phyloP scores from a whole-genome alignment of 1,140 invertebrate genomes.

The Araneus ventricosus region DNA sequence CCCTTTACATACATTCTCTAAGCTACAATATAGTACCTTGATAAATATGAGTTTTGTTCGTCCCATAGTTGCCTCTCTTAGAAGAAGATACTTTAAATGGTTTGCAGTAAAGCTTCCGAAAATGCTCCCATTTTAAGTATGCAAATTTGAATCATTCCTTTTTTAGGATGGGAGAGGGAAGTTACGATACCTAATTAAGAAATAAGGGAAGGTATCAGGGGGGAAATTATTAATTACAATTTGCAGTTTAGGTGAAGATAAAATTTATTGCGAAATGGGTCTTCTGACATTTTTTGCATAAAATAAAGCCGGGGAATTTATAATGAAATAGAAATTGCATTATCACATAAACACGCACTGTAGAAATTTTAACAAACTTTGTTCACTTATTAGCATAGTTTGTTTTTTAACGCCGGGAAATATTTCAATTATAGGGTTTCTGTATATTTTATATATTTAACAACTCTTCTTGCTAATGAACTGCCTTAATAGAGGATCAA shows the following conservation, averaged over 20 bases:
- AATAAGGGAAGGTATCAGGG: not conserved
- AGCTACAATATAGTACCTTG: not conserved
- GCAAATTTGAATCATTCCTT: not conserved
- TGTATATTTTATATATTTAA: no score
- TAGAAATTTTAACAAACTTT: no score
- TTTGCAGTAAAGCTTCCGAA: not conserved
- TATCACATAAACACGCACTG: no score
- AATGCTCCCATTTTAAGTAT: not conserved
- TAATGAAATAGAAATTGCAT: no score
- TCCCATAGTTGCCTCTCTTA: not conserved
- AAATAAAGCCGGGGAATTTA: not conserved
- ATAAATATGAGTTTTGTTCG: not conserved
- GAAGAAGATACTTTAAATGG: not conserved
- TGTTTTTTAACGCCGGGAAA: no score
- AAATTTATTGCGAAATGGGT: not conserved
- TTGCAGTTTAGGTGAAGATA: not conserved
- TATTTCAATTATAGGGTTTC: no score
- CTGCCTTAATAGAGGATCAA: no score
- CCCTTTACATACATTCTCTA: not conserved
- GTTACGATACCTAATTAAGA: not conserved
- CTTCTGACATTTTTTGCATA: not conserved
- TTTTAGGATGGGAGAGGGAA: not conserved
- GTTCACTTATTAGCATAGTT: no score
- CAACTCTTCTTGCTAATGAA: no score
- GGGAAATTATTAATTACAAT: slow-evolving; percentile 5